Conservation (phyloP, 2,888 invertebrate genomes). For the Phaonia tiefii region DNA sequence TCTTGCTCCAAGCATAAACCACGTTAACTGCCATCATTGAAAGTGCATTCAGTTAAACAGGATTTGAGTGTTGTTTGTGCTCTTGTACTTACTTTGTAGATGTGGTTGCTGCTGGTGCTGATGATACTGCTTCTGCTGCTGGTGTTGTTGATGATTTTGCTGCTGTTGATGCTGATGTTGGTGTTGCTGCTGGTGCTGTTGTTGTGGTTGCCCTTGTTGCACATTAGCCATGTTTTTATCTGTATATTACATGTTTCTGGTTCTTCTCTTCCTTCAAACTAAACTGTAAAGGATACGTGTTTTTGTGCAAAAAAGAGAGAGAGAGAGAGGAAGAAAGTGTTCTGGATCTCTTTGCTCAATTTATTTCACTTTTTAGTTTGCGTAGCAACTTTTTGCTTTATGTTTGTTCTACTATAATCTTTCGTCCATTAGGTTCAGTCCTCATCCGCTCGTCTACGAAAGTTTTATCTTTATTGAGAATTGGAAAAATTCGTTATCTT, state of each 20-base stretch:
- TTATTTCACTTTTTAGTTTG: too few species aligned
- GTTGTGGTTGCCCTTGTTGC: conserved; percentile 52
- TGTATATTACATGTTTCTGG: conserved; percentile 41
- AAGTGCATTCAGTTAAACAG: too few species aligned
- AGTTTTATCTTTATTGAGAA: too few species aligned
- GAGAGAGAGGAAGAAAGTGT: too few species aligned
- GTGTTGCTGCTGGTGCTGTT: conserved; percentile 37
- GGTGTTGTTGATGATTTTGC: conserved; percentile 15
- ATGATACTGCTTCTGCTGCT: conserved; percentile 37
- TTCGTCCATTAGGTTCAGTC: too few species aligned
- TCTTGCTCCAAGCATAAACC: too few species aligned
- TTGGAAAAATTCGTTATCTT: neutral
- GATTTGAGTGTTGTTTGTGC: conserved; percentile 50
- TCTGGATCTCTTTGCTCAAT: too few species aligned
- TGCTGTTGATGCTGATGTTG: conserved; percentile 30
- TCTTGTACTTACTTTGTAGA: too few species aligned
- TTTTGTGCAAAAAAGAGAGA: too few species aligned
- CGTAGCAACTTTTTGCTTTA: neutral
- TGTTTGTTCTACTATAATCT: neutral
- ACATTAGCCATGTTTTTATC: conserved; percentile 63
- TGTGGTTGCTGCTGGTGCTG: conserved; percentile 14
- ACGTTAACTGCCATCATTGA: too few species aligned
- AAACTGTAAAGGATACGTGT: too few species aligned
- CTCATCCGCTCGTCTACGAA: too few species aligned
- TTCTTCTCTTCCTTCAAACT: neutral